Percentiles rank a stretch among this genome's conserved stretches.
Conservation (phyloP, 2,888 invertebrate genomes). For the Sepiola atlantica region DNA sequence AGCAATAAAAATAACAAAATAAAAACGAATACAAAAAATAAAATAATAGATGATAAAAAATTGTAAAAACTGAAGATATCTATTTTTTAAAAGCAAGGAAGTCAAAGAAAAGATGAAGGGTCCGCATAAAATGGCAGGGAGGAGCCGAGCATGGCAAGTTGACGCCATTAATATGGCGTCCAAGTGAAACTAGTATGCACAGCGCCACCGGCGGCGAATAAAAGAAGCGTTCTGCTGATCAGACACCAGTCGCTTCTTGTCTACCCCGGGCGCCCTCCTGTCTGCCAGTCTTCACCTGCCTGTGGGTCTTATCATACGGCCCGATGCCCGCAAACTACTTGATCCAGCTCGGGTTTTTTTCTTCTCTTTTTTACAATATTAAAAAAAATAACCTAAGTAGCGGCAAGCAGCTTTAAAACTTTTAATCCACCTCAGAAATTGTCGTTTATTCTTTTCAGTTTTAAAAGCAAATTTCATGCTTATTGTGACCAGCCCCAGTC, state of each 20-base stretch:
- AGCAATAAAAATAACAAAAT: background rate
- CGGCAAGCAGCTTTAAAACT: conserved; percentile 9
- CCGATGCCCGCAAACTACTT: conserved; percentile 20
- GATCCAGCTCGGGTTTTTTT: background rate
- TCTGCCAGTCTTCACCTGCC: conserved; percentile 9
- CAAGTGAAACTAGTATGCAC: background rate
- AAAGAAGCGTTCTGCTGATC: conserved; percentile 32
- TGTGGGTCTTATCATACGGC: background rate
- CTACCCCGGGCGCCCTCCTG: background rate
- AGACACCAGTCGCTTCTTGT: conserved; percentile 21
- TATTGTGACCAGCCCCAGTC: conserved; percentile 19
- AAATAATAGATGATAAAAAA: background rate
- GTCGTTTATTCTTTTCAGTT: background rate
- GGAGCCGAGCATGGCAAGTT: background rate
- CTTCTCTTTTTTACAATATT: background rate
- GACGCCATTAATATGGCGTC: conserved; percentile 23
- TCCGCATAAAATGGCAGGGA: background rate
- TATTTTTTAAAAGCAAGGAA: background rate
- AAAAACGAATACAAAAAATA: background rate
- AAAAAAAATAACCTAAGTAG: background rate
- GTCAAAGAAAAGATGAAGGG: conserved; percentile 7
- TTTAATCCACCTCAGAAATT: conserved; percentile 32
- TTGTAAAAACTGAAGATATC: background rate
- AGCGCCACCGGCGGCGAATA: conserved; percentile 12
- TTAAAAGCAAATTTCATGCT: conserved; percentile 20